Percentiles rank a stretch among this genome's conserved stretches.
Evolutionary conservation across 2,888 invertebrate genomes (phyloP).

Genomic region (Podotricha telesiphe): DNA sequence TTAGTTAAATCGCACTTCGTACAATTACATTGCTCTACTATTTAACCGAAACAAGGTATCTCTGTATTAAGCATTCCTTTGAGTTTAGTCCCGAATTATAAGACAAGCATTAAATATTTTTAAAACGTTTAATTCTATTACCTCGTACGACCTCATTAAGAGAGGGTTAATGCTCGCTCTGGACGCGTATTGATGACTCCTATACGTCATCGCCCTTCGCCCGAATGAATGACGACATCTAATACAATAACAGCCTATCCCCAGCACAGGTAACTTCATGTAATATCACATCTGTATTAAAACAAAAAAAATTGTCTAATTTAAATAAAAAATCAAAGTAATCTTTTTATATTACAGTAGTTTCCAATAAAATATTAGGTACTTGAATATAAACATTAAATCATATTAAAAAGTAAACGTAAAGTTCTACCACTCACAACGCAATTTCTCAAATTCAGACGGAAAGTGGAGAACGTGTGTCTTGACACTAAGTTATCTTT

Average conservation of each 20-base stretch:
- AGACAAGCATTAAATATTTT: conserved; percentile 32
- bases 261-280: conserved; percentile 29
- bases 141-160: conserved; percentile 72
- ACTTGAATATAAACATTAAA: too few relatives aligned
- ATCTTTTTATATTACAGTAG: too few relatives aligned
- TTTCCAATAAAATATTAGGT: too few relatives aligned
- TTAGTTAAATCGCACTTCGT: neutral
- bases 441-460: too few relatives aligned
- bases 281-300: conserved; percentile 14
- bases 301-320: neutral
- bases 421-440: too few relatives aligned
- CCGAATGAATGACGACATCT: conserved; percentile 39
- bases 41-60: neutral
- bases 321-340: neutral
- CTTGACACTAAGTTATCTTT: too few relatives aligned
- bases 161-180: conserved; percentile 68
- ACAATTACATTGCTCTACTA: too few relatives aligned
- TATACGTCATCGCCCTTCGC: conserved; percentile 70
- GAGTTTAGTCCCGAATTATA: neutral
- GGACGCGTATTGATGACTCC: conserved; percentile 72
- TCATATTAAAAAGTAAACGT: too few relatives aligned
- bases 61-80: neutral
- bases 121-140: conserved; percentile 75
- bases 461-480: too few relatives aligned
- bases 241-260: conserved; percentile 35